Conservation (phyloP, 2,797 vertebrate genomes). For the Peromyscus aztecus region DNA sequence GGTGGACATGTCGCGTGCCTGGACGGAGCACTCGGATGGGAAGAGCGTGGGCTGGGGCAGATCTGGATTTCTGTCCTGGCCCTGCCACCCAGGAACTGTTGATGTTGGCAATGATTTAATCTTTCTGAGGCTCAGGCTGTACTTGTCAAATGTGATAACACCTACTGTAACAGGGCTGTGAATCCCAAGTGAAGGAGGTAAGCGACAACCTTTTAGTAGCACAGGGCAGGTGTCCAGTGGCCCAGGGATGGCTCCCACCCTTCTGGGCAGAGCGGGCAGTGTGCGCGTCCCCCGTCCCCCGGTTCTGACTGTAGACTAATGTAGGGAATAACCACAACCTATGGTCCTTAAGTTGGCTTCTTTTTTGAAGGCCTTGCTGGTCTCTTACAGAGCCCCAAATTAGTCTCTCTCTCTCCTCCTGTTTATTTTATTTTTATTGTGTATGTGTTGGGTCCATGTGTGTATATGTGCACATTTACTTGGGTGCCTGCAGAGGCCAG, state of each 20-base stretch:
- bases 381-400: background rate
- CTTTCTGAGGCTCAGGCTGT: conserved; percentile 61
- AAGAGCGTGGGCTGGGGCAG: conserved; percentile 58
- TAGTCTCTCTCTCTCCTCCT: background rate
- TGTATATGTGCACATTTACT: background rate
- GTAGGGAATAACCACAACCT: background rate
- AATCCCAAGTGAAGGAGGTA: background rate
- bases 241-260: background rate
- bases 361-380: background rate
- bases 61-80: conserved; percentile 63
- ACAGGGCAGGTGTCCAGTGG: background rate
- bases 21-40: background rate
- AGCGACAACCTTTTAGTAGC: background rate
- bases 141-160: conserved; percentile 63
- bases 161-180: conserved; percentile 44
- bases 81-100: conserved; percentile 70
- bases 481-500: background rate
- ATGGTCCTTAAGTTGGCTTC: background rate
- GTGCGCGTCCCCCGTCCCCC: background rate
- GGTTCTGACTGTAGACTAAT: background rate
- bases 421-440: background rate
- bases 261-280: no score
- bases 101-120: conserved; percentile 70
- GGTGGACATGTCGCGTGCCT: background rate
- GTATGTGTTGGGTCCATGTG: background rate